phyloP scores from a whole-genome alignment of 2,888 invertebrate species.

The Parelbella ahira region DNA sequence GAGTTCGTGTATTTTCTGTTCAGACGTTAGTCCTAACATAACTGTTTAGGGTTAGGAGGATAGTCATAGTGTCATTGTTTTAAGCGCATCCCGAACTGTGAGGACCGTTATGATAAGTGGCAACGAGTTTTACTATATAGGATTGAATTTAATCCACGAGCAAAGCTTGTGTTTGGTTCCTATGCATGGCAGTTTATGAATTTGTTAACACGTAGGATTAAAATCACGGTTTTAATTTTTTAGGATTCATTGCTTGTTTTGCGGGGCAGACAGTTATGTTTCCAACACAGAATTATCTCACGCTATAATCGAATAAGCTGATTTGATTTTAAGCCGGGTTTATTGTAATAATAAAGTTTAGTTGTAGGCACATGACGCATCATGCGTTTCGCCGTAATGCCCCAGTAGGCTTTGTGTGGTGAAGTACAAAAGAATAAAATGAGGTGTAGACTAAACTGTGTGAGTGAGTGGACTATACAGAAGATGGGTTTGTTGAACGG shows the following conservation, averaged over 20 bases:
- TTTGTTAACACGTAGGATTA: constrained; percentile 5
- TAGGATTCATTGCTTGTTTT: constrained; percentile 2
- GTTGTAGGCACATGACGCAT: no score
- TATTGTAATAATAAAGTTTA: constrained; percentile 7
- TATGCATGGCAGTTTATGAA: constrained; percentile 55
- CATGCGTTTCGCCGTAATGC: no score
- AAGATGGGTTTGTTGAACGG: no score
- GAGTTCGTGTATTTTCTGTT: constrained; percentile 45
- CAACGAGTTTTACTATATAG: constrained; percentile 49
- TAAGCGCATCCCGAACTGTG: constrained; percentile 42
- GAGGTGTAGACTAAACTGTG: constrained; percentile 4
- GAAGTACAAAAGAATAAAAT: constrained; percentile 1
- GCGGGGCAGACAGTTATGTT: no score
- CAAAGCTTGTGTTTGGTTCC: constrained; percentile 78
- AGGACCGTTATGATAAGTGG: constrained; percentile 43
- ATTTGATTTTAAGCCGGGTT: no score
- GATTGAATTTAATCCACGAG: constrained; percentile 56
- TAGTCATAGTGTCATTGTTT: constrained; percentile 39
- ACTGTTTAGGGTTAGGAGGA: constrained; percentile 35
- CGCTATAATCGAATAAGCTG: no score
- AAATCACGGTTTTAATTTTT: constrained; percentile 5
- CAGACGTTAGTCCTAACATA: constrained; percentile 44
- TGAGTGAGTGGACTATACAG: constrained; percentile 14
- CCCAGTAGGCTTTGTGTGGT: constrained; percentile 1
- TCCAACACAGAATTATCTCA: no score